These are phyloP conservation scores for Philypnodon macrostomus DNA, from an alignment of 2,797 vertebrate genomes.

Conservation along the genomic window DNA sequence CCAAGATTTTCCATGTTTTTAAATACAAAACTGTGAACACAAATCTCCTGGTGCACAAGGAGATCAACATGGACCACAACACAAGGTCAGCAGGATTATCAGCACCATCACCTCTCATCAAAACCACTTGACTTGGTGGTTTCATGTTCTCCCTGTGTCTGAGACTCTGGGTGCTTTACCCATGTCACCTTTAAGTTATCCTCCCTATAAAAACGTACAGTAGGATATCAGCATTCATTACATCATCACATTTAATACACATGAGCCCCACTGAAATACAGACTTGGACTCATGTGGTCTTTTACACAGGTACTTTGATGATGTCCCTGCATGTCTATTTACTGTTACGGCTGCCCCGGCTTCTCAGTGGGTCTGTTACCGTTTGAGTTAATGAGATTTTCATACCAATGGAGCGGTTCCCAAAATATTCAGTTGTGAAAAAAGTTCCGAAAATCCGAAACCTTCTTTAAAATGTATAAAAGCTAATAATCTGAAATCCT, in stretches of 20 bases:
- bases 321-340: constrained; percentile 43
- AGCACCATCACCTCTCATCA: too few species aligned
- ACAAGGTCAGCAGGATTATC: too few species aligned
- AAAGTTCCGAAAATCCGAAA: constrained; percentile 46
- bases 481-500: constrained; percentile 45
- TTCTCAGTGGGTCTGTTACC: constrained; percentile 49
- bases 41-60: too few species aligned
- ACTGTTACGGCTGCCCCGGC: constrained; percentile 35
- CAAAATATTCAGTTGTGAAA: constrained; percentile 33
- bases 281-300: constrained; percentile 35
- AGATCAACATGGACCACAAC: too few species aligned
- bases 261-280: too few species aligned
- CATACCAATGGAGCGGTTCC: constrained; percentile 45
- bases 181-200: too few species aligned
- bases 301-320: constrained; percentile 65
- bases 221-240: too few species aligned
- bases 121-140: too few species aligned
- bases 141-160: too few species aligned
- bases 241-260: too few species aligned
- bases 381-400: constrained; percentile 52
- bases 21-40: constrained; percentile 68
- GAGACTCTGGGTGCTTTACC: too few species aligned
- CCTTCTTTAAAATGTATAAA: constrained; percentile 44
- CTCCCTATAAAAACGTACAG: too few species aligned
- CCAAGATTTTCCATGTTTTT: constrained; percentile 80